Evolutionary conservation across 2,888 invertebrate species (phyloP).

Genomic region (Drosophila phalerata): DNA sequence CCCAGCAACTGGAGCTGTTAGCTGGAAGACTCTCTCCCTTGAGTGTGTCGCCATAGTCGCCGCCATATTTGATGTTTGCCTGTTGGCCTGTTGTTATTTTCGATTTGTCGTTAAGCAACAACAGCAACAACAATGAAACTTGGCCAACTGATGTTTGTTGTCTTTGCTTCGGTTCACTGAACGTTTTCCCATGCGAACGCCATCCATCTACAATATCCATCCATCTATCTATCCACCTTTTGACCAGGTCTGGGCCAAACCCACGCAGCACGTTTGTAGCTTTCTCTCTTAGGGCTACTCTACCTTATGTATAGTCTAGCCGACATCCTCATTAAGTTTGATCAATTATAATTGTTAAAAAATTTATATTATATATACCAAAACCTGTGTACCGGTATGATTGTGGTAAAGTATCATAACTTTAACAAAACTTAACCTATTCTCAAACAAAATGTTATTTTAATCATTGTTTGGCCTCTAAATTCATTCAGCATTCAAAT

Average conservation of each 20-base stretch:
- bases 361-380: too few relatives aligned
- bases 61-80: constrained; percentile 74
- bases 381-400: too few relatives aligned
- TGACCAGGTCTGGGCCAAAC: constrained; percentile 60
- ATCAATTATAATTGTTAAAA: too few relatives aligned
- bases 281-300: constrained; percentile 35
- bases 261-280: constrained; percentile 44
- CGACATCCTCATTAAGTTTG: not conserved
- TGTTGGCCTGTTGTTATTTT: constrained; percentile 70
- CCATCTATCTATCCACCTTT: constrained; percentile 47
- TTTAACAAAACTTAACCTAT: too few relatives aligned
- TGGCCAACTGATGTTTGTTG: constrained; percentile 71
- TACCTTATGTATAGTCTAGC: not conserved
- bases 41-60: constrained; percentile 50
- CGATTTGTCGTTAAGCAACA: constrained; percentile 62
- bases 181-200: constrained; percentile 39
- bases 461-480: too few relatives aligned
- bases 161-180: constrained; percentile 46
- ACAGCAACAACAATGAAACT: constrained; percentile 45
- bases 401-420: too few relatives aligned
- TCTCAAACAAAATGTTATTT: too few relatives aligned
- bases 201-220: constrained; percentile 35
- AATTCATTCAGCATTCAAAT: too few relatives aligned
- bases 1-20: constrained; percentile 4
- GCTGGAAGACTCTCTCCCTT: constrained; percentile 38